Base-by-base conservation (phyloP, 2,797 vertebrate species). In the Sebastes itinus region DNA sequence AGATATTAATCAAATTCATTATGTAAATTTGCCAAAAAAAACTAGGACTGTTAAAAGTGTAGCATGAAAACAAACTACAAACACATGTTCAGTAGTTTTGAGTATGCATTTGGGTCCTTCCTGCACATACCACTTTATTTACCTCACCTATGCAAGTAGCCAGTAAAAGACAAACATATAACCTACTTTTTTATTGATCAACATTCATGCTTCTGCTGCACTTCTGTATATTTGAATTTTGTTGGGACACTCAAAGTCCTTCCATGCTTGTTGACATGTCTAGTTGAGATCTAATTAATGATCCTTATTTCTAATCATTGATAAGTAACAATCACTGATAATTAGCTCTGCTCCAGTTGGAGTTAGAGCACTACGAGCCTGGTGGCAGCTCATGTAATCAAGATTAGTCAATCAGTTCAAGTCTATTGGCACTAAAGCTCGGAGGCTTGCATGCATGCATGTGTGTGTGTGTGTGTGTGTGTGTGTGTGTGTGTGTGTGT, bases 361-460 rank as follows among this genome's bases (percentile, higher is more conserved):
- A 62, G 87, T 88, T 66, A 82, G 81, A 82, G 87, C 72, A 74
- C 65, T 35, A 65, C 59, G 46, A 89, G 85, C 77, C 83, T 84
- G 84, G 80, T 90, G 87, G 89, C 86, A 88, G 55, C 89, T 90
- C 83, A 65, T 84, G 76, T 77, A 84, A 92, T 86, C 87, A 82
- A 88, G 87, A 95, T 95, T 86, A 91, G 80, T 86, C 91, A 92
- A 95, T 95, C 88, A 89, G 84, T 91, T 85, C 80, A 74, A 88
- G 82, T 88, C 89, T 88, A 84, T 86, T 90, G 87, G 91, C 72
- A 75, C 72, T 89, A 84, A 92, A 88, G 89, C 77, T 88, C 49
- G 55, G 75, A 84, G 86, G 80, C 78, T 69, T 80, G 60, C 72
- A 22, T 86, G 83, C 63, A 81, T 72, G 73, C 76, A 54, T 54